Evolutionary conservation across 2,888 invertebrate species (phyloP).

Genomic region (Ectemnius lituratus): DNA sequence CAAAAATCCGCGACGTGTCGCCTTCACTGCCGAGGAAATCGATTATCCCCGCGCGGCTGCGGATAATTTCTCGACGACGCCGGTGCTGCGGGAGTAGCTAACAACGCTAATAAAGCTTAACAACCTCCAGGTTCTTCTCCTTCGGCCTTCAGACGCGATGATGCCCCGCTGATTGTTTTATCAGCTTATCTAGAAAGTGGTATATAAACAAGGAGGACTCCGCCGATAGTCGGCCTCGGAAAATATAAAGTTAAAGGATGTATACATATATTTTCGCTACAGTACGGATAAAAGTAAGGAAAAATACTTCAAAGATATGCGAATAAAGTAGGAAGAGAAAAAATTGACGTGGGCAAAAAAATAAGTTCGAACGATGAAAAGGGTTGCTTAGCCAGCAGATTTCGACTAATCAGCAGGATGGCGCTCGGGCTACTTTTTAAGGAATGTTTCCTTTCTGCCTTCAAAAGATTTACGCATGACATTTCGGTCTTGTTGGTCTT

Average conservation of each 20-base stretch:
- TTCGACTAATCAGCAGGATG: too few relatives aligned
- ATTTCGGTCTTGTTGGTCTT: constrained; percentile 23
- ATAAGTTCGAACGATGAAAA: too few relatives aligned
- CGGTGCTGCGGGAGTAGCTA: neutral
- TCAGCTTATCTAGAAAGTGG: neutral
- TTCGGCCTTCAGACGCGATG: neutral
- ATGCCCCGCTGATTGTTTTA: neutral
- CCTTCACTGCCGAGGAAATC: constrained; percentile 35
- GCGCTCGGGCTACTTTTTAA: too few relatives aligned
- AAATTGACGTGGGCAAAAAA: too few relatives aligned
- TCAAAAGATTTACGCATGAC: constrained; percentile 30
- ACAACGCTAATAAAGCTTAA: neutral
- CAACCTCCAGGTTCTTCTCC: neutral
- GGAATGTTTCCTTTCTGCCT: neutral
- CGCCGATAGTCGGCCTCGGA: too few relatives aligned
- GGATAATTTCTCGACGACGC: constrained; percentile 51
- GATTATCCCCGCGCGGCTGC: constrained; percentile 47
- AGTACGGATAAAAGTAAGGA: too few relatives aligned
- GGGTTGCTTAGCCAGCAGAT: too few relatives aligned
- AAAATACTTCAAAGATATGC: too few relatives aligned
- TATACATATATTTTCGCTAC: too few relatives aligned
- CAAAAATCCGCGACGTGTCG: constrained; percentile 40
- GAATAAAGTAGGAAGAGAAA: too few relatives aligned
- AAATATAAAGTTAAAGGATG: too few relatives aligned
- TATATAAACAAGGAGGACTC: neutral